A percentile compares a stretch with the other conserved stretches of the same genome.
These are phyloP conservation scores for Desoria tigrina DNA, from an alignment of 2,888 invertebrate species.

Conservation along the genomic window DNA sequence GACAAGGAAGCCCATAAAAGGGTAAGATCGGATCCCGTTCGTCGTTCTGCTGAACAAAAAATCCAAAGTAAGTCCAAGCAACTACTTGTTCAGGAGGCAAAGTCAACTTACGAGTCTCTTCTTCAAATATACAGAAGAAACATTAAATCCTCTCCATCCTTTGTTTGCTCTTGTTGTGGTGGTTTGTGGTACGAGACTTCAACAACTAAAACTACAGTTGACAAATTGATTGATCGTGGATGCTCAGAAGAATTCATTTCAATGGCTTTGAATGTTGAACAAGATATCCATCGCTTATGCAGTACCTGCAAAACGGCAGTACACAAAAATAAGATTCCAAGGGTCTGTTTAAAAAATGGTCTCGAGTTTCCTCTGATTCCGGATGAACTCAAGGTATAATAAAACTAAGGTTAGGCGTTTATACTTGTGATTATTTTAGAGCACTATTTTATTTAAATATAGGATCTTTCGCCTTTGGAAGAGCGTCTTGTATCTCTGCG, in stretches of 20 bases:
- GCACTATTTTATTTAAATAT: too few relatives aligned
- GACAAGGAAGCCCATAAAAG: conserved; percentile 12
- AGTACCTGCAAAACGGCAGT: background rate
- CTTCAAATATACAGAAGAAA: background rate
- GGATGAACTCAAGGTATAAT: too few relatives aligned
- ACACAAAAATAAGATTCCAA: background rate
- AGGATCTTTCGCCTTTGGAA: too few relatives aligned
- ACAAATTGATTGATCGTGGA: background rate
- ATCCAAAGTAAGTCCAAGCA: too few relatives aligned
- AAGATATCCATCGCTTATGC: background rate
- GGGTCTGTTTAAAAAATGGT: background rate
- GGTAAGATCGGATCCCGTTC: conserved; percentile 18
- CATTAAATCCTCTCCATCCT: background rate
- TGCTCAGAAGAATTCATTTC: background rate
- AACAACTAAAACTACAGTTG: too few relatives aligned
- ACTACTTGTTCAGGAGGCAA: too few relatives aligned
- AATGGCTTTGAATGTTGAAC: background rate
- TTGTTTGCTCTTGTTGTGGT: background rate
- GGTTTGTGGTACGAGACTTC: too few relatives aligned
- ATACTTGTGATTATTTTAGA: too few relatives aligned
- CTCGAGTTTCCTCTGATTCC: too few relatives aligned
- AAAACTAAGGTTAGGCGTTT: too few relatives aligned
- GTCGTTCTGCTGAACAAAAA: too few relatives aligned
- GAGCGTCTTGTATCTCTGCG: too few relatives aligned
- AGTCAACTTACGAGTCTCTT: background rate